Conservation (phyloP, 2,113 vertebrate species). For the Amazona guildingii region DNA sequence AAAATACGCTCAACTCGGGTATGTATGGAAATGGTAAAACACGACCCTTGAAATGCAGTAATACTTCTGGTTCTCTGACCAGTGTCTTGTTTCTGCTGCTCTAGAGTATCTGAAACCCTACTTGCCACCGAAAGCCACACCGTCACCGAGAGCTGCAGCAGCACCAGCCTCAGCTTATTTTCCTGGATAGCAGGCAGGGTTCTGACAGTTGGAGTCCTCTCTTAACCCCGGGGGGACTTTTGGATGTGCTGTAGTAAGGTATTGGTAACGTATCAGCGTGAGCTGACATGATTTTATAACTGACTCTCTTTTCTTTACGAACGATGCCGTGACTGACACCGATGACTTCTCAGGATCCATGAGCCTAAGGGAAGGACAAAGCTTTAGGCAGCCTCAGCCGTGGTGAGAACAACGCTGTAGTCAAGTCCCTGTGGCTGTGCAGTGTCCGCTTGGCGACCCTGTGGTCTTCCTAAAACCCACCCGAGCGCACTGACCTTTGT, state of each 20-base stretch:
- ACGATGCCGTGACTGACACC: not conserved
- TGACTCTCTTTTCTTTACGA: not conserved
- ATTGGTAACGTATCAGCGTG: not conserved
- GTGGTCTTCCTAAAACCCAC: not conserved
- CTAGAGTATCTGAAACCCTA: conserved; percentile 76
- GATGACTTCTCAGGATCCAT: not conserved
- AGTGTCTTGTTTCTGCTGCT: not conserved
- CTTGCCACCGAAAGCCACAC: not conserved
- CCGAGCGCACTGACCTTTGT: not conserved
- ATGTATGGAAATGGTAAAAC: not conserved
- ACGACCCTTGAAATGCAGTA: not conserved
- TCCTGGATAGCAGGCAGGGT: conserved; percentile 72
- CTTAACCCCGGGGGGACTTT: not conserved
- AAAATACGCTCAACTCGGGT: conserved; percentile 75
- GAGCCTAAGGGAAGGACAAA: not conserved
- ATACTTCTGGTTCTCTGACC: not conserved
- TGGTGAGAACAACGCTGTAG: accelerated
- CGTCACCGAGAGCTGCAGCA: not conserved
- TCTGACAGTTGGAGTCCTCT: not conserved
- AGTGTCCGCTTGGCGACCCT: not conserved
- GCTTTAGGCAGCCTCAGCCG: not conserved
- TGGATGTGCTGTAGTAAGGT: not conserved
- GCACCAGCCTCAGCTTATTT: conserved; percentile 84
- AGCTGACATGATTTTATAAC: not conserved
- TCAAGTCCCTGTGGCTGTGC: too few species aligned